A percentile compares a stretch with the other conserved stretches of the same genome.
Conservation (phyloP, 2,888 invertebrate species). For the Aradus depressus region DNA sequence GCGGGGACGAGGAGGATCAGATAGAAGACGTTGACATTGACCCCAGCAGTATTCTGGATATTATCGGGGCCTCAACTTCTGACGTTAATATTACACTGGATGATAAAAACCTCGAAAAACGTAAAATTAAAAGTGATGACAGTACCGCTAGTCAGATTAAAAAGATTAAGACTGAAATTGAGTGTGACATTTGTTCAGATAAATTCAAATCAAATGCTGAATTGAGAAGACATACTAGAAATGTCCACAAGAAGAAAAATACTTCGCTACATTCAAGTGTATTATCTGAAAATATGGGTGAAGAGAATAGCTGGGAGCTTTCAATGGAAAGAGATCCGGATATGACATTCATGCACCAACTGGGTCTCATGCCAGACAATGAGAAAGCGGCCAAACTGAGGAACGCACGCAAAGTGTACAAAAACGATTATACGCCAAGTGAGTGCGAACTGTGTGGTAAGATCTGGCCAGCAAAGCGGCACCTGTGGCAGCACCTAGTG, state of each 20-base stretch:
- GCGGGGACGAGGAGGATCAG: slow-evolving; percentile 28
- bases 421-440: slow-evolving; percentile 37
- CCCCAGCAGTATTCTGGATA: slow-evolving; percentile 22
- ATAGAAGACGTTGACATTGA: slow-evolving; percentile 27
- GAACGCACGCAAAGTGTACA: slow-evolving; percentile 31
- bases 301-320: slow-evolving; percentile 6
- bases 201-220: slow-evolving; percentile 23
- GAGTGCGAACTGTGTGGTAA: slow-evolving; percentile 47
- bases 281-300: slow-evolving; percentile 1
- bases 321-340: background rate
- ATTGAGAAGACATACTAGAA: slow-evolving; percentile 26
- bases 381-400: slow-evolving; percentile 15
- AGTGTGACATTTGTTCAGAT: slow-evolving; percentile 20
- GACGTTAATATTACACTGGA: slow-evolving; percentile 13
- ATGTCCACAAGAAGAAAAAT: slow-evolving; percentile 21
- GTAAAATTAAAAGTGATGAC: slow-evolving; percentile 29
- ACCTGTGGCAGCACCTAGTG: slow-evolving; percentile 48
- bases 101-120: slow-evolving; percentile 28
- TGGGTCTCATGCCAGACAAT: slow-evolving; percentile 16
- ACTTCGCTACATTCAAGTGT: background rate
- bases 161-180: slow-evolving; percentile 14
- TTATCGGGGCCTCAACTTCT: slow-evolving; percentile 19
- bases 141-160: slow-evolving; percentile 17
- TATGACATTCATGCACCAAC: slow-evolving; percentile 17
- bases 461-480: slow-evolving; percentile 49